These are phyloP conservation scores for Pogonocichla stellata DNA, from an alignment of 2,113 vertebrate genomes.

Conservation along the genomic window DNA sequence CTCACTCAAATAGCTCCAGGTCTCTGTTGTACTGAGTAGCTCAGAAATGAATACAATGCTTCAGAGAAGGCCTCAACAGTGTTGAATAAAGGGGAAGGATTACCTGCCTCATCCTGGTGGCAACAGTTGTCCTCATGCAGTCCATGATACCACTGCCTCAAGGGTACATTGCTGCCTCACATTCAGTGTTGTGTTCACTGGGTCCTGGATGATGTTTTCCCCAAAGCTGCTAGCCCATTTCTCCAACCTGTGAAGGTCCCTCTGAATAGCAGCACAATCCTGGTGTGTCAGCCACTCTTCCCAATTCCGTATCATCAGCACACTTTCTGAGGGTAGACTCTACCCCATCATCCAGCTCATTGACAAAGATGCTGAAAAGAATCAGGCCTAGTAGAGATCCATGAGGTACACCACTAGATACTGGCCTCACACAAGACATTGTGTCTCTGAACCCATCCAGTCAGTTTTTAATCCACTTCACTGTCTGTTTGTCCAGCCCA, in stretches of 20 bases:
- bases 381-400: neutral
- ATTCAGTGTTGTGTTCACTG: neutral
- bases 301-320: neutral
- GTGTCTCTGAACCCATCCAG: neutral
- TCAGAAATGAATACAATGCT: neutral
- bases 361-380: neutral
- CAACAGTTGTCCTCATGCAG: neutral
- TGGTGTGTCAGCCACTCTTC: neutral
- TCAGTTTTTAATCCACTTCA: neutral
- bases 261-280: neutral
- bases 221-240: neutral
- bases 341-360: neutral
- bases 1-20: neutral
- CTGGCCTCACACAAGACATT: neutral
- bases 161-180: neutral
- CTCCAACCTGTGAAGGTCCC: neutral
- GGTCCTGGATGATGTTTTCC: neutral
- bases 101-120: neutral
- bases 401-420: neutral
- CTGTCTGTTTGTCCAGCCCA: neutral
- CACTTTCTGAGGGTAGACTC: neutral
- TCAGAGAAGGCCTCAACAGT: neutral
- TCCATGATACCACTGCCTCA: neutral
- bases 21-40: neutral
- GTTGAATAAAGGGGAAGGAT: neutral